Evolutionary conservation across 2,113 vertebrate genomes (phyloP).

Genomic region (Jaculus jaculus): DNA sequence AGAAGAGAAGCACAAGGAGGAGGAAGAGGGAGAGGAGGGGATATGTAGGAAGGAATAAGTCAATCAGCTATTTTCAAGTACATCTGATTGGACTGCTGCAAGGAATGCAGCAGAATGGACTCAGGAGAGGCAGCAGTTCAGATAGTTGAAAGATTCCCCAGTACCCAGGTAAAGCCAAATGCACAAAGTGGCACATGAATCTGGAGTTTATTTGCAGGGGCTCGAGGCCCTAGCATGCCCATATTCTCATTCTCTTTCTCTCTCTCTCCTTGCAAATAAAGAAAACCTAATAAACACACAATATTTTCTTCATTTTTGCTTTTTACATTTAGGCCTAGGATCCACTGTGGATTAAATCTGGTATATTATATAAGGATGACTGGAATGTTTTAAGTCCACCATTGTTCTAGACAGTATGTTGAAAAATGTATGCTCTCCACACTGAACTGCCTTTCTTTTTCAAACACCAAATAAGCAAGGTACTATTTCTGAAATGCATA

Average conservation of each 20-base stretch:
- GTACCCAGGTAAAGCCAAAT: too few relatives aligned
- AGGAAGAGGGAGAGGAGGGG: neutral
- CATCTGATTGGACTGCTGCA: neutral
- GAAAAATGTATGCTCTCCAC: neutral
- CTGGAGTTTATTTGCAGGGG: too few relatives aligned
- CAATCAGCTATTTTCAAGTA: neutral
- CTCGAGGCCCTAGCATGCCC: too few relatives aligned
- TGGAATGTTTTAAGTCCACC: neutral
- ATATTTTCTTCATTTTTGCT: neutral
- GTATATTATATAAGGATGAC: neutral
- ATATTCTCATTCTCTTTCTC: too few relatives aligned
- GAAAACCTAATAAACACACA: too few relatives aligned
- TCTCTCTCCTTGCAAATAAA: too few relatives aligned
- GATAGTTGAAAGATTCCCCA: too few relatives aligned
- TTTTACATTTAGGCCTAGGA: neutral
- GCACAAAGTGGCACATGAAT: too few relatives aligned
- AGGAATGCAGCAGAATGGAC: neutral
- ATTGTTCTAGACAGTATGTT: too few relatives aligned
- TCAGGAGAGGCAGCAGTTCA: too few relatives aligned
- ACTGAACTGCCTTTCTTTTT: neutral
- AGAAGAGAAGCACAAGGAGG: too few relatives aligned
- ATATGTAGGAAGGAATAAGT: neutral
- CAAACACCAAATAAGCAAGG: neutral
- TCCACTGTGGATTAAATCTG: neutral
- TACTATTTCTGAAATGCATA: neutral